phyloP scores from a whole-genome alignment of 2,113 vertebrate species.

The Bos taurus region DNA sequence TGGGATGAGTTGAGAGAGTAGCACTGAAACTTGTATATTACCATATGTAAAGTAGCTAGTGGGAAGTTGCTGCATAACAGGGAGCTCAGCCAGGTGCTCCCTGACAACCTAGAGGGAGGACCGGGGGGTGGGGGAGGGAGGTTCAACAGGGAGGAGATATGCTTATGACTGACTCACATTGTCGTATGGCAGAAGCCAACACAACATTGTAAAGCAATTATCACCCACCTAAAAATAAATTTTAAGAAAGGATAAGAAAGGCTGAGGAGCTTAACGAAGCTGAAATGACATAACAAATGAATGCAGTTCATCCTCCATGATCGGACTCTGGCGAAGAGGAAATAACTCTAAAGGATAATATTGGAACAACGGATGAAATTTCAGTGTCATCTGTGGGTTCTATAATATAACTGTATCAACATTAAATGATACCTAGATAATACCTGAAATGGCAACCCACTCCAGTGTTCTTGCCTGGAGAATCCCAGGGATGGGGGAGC shows the following conservation, averaged over 20 bases:
- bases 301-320: too few species aligned
- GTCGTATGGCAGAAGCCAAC: background rate
- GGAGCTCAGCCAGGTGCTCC: background rate
- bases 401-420: background rate
- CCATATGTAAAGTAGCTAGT: background rate
- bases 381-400: background rate
- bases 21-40: background rate
- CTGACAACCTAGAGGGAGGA: background rate
- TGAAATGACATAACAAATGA: background rate
- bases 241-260: background rate
- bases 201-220: background rate
- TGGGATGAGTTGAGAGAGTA: background rate
- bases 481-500: too few species aligned
- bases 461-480: too few species aligned
- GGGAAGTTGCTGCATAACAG: background rate
- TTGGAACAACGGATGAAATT: background rate
- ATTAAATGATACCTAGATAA: background rate
- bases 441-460: background rate
- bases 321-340: background rate
- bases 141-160: background rate
- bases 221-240: background rate
- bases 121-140: fast-evolving
- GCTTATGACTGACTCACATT: background rate
- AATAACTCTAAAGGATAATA: background rate
- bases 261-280: background rate